Base-by-base conservation (phyloP, 2,113 vertebrate species). In the Melospiza melodia region DNA sequence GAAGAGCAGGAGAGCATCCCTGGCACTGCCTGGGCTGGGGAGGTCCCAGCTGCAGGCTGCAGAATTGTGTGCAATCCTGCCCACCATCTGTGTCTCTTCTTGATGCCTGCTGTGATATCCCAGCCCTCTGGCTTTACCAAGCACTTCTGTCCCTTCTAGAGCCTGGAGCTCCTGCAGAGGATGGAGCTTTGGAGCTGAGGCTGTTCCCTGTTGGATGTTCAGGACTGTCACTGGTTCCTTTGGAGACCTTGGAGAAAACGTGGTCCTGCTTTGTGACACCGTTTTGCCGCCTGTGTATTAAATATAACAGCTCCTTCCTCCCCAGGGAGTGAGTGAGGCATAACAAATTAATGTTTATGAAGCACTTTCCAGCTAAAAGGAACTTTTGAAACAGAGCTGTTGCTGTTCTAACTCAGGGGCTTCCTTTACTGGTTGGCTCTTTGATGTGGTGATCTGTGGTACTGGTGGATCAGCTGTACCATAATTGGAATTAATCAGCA, bases 401-500 rank as follows among this genome's bases (percentile, higher is more conserved):
- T 94, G 49, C 88, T 78, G 65, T 66, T 84, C 44, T 94, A 58
- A 93, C 92, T 95, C n/a, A 61, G 86, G 87, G 93, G 92, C 80
- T 97, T 95, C 86, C 80, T 92, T 92, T 79, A 41, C 86, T 78
- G 44, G 77, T 89, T 93, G 80, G 52, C 37, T 84, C 93, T 92
- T 97, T 96, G 90, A 95, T 93, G 94, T 94, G 85, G 69, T 0
- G 6, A 72, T 90, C 76, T 84, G 77, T 81, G 80, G 88, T 88
- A 41, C 79, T 65, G 88, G 90, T 96, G 83, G 94, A 97, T 89
- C 92, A 82, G 80, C 65, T 86, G 66, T 81, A 90, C 88, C 58
- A 15, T 94, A 95, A 95, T 87, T 95, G 95, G 86, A 93, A 92
- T 96, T 96, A 94, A 96, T 94, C 92, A 96, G 69, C 76, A 93